Percentiles rank a stretch among this genome's conserved stretches.
These are phyloP conservation scores for Drosophila macrospina DNA, from an alignment of 2,888 invertebrate species.

Conservation along the genomic window DNA sequence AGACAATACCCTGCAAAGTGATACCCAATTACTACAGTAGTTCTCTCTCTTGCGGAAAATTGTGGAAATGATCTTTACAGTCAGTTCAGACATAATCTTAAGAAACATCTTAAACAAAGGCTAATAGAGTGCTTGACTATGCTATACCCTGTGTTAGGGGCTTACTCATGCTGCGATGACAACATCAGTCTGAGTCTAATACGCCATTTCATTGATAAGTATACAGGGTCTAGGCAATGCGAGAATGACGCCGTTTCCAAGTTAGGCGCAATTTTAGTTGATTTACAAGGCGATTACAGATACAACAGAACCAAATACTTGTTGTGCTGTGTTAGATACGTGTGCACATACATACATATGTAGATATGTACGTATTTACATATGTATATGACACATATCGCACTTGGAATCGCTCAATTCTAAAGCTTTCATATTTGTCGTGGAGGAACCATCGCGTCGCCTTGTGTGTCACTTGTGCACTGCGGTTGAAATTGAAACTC, in stretches of 20 bases:
- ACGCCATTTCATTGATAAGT: conserved; percentile 3
- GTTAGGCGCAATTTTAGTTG: conserved; percentile 65
- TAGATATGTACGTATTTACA: conserved; percentile 13
- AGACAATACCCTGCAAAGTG: conserved; percentile 25
- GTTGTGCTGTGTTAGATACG: conserved; percentile 1
- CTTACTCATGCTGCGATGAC: not conserved
- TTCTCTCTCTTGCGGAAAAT: conserved; percentile 42
- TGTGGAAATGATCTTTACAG: conserved; percentile 21
- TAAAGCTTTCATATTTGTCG: conserved; percentile 31
- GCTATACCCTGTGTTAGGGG: not conserved
- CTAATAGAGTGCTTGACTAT: conserved; percentile 39
- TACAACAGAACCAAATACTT: conserved; percentile 8
- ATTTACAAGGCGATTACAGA: conserved; percentile 63
- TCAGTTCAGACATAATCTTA: conserved; percentile 1
- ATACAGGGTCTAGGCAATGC: conserved; percentile 41
- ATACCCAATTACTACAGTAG: conserved; percentile 24
- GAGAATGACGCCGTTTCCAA: conserved; percentile 43
- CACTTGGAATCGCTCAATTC: conserved; percentile 48
- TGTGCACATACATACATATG: not conserved
- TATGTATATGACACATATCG: conserved; percentile 51
- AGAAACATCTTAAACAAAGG: conserved; percentile 24
- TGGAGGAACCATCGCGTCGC: conserved; percentile 35
- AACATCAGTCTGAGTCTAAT: not conserved
- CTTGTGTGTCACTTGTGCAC: conserved; percentile 72
- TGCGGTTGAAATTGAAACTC: conserved; percentile 75